A percentile compares a stretch with the other conserved stretches of the same genome.
Evolutionary conservation across 2,113 vertebrate genomes (phyloP).

Genomic region (Spea multiplicata): DNA sequence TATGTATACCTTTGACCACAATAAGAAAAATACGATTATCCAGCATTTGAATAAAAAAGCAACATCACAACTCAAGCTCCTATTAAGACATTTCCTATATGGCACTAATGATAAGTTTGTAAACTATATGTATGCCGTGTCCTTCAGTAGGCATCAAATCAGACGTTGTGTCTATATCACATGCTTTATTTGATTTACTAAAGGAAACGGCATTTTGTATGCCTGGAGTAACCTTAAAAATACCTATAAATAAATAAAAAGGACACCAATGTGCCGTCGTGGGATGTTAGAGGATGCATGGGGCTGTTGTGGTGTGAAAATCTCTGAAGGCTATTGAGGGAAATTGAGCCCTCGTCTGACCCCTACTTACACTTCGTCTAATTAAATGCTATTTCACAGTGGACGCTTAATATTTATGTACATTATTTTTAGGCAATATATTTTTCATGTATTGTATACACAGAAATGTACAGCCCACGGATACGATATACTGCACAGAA

Average conservation of each 20-base stretch:
- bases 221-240: constrained; percentile 18
- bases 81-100: too few relatives aligned
- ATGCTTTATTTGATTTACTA: background rate
- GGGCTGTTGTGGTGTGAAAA: constrained; percentile 16
- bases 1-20: too few relatives aligned
- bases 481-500: background rate
- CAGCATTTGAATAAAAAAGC: too few relatives aligned
- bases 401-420: constrained; percentile 26
- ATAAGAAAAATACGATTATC: too few relatives aligned
- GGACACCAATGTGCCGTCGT: constrained; percentile 7
- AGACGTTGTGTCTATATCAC: too few relatives aligned
- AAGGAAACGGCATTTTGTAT: background rate
- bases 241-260: constrained; percentile 39
- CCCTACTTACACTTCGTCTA: constrained; percentile 36
- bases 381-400: constrained; percentile 23
- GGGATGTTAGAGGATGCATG: constrained; percentile 7
- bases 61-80: too few relatives aligned
- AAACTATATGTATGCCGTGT: too few relatives aligned
- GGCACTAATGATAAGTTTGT: too few relatives aligned
- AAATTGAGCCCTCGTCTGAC: constrained; percentile 20
- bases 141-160: too few relatives aligned
- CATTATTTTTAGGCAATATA: too few relatives aligned
- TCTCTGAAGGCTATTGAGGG: constrained; percentile 25
- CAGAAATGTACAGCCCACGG: background rate
- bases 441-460: constrained; percentile 5